A percentile compares a stretch with the other conserved stretches of the same genome.
Evolutionary conservation across 2,888 invertebrate species (phyloP).

Genomic region (Microdon myrmicae): DNA sequence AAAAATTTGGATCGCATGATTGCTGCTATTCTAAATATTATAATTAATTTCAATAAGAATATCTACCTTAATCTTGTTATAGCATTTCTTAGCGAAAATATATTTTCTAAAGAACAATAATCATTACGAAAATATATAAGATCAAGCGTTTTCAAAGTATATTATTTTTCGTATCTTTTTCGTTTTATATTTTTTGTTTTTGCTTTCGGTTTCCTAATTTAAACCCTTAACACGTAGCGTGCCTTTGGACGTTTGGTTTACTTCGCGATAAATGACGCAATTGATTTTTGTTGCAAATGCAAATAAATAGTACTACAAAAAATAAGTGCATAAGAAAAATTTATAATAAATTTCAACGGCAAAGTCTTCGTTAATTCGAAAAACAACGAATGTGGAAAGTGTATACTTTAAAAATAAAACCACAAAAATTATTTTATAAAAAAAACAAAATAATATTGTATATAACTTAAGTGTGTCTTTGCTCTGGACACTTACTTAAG

Average conservation of each 20-base stretch:
- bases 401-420: conserved; percentile 35
- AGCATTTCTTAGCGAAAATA: conserved; percentile 1
- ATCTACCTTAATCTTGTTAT: conserved; percentile 6
- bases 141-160: conserved; percentile 33
- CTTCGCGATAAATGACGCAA: conserved; percentile 10
- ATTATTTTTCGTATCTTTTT: too few relatives aligned
- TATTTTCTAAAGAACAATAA: conserved; percentile 8
- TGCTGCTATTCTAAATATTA: conserved; percentile 1
- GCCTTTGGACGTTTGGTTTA: conserved; percentile 46
- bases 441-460: conserved; percentile 60
- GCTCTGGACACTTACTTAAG: conserved; percentile 31
- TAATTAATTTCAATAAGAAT: background rate
- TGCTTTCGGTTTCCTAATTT: conserved; percentile 8
- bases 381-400: conserved; percentile 33
- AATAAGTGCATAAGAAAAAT: conserved; percentile 1
- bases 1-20: conserved; percentile 1
- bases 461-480: conserved; percentile 53
- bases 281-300: conserved; percentile 1
- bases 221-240: conserved; percentile 40
- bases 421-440: conserved; percentile 59
- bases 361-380: conserved; percentile 3
- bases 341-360: conserved; percentile 27
- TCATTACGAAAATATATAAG: conserved; percentile 28
- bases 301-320: conserved; percentile 10
- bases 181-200: conserved; percentile 18